Percentiles rank a stretch among this genome's conserved stretches.
Conservation (phyloP, 2,888 invertebrate genomes). For the Papilio gigon region DNA sequence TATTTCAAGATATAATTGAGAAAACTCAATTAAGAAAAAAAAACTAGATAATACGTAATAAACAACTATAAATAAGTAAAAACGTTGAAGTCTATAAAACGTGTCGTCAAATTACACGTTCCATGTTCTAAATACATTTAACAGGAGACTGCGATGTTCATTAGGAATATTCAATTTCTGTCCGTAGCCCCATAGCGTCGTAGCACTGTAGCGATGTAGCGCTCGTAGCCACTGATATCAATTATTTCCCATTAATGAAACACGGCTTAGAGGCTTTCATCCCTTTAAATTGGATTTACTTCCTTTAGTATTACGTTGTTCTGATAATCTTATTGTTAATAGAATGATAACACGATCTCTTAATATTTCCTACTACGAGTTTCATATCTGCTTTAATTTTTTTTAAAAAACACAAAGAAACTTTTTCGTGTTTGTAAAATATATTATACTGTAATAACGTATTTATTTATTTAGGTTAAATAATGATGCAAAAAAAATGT, state of each 20-base stretch:
- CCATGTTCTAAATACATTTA: constrained; percentile 26
- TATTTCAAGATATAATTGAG: too few relatives aligned
- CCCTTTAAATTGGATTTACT: constrained; percentile 26
- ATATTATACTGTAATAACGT: too few relatives aligned
- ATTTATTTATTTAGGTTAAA: too few relatives aligned
- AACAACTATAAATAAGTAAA: neutral
- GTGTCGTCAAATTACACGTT: constrained; percentile 6
- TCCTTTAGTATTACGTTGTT: constrained; percentile 13
- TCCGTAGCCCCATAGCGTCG: neutral
- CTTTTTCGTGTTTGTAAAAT: too few relatives aligned
- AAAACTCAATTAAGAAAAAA: too few relatives aligned
- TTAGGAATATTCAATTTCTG: constrained; percentile 27
- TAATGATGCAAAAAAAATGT: too few relatives aligned
- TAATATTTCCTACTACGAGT: too few relatives aligned
- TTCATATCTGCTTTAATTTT: too few relatives aligned
- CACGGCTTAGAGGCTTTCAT: constrained; percentile 22
- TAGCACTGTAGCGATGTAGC: neutral
- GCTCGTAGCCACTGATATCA: constrained; percentile 18
- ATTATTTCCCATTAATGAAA: constrained; percentile 30
- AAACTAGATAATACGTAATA: neutral
- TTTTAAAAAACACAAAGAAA: too few relatives aligned
- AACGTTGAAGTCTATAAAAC: constrained; percentile 1
- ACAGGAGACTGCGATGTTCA: neutral
- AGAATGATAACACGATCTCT: neutral
- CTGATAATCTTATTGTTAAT: constrained; percentile 10